phyloP scores from a whole-genome alignment of 64 coral and sea anemone species.

The Stichodactyla mertensii region DNA sequence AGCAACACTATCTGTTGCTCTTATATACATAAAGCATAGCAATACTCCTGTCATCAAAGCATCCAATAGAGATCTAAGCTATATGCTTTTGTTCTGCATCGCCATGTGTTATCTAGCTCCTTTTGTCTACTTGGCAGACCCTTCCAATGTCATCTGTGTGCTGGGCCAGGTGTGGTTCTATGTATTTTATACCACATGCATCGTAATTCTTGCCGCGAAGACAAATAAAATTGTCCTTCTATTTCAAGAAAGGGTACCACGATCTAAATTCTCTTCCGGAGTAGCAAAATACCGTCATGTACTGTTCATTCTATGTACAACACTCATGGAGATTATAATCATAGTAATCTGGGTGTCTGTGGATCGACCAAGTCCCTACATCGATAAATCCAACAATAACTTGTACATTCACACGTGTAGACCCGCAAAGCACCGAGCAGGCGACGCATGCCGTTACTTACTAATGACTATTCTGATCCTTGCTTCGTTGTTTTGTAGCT shows the following conservation, averaged over 20 bases:
- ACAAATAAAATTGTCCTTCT: constrained; percentile 69
- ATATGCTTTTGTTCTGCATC: constrained; percentile 64
- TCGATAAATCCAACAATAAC: constrained; percentile 41
- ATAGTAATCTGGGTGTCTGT: constrained; percentile 50
- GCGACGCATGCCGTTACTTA: constrained; percentile 46
- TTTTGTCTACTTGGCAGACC: constrained; percentile 49
- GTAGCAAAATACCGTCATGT: constrained; percentile 52
- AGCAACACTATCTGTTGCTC: constrained; percentile 23
- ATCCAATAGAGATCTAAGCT: constrained; percentile 74
- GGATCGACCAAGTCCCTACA: constrained; percentile 33
- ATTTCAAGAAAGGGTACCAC: constrained; percentile 49
- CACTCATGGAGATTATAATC: constrained; percentile 14
- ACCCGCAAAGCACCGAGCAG: constrained; percentile 10
- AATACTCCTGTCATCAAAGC: constrained; percentile 73
- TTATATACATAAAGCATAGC: constrained; percentile 41
- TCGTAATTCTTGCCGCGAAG: constrained; percentile 73
- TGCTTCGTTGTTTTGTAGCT: constrained; percentile 49
- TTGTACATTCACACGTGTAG: constrained; percentile 36
- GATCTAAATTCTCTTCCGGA: constrained; percentile 53
- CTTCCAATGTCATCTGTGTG: constrained; percentile 36
- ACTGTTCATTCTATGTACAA: not conserved
- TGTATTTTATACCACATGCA: constrained; percentile 60
- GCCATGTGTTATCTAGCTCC: constrained; percentile 67
- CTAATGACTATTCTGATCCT: constrained; percentile 43
- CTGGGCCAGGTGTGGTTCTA: constrained; percentile 73